phyloP scores from a whole-genome alignment of 2,888 invertebrate genomes.

The Rhingia rostrata region DNA sequence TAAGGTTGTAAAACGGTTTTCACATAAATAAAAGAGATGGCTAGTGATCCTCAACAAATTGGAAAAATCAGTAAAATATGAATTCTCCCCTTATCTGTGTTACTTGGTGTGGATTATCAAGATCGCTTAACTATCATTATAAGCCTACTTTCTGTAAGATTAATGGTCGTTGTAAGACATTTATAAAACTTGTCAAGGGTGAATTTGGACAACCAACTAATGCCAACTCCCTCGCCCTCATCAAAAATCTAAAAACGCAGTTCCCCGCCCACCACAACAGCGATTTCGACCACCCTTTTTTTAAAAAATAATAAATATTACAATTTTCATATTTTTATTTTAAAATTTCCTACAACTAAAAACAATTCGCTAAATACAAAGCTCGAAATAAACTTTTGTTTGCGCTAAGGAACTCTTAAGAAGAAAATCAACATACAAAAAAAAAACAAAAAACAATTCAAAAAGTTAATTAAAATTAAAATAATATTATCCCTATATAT shows the following conservation, averaged over 20 bases:
- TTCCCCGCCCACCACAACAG: constrained; percentile 20
- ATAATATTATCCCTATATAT: constrained; percentile 11
- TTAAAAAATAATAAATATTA: constrained; percentile 63
- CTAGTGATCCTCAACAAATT: no score
- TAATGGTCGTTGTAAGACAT: no score
- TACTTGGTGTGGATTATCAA: no score
- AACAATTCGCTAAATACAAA: constrained; percentile 73
- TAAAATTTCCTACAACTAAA: constrained; percentile 62
- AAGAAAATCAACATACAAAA: constrained; percentile 32
- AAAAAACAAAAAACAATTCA: constrained; percentile 45
- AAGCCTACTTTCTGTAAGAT: no score
- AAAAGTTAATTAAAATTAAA: constrained; percentile 39
- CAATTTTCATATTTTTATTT: constrained; percentile 29
- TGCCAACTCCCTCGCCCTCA: no score
- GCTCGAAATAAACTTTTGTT: constrained; percentile 46
- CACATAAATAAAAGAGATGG: no score
- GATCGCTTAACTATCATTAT: no score
- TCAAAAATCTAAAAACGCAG: background rate
- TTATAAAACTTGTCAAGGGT: no score
- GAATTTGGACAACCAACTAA: no score
- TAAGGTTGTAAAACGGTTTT: no score
- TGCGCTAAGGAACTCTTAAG: constrained; percentile 64
- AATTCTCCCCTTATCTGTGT: no score
- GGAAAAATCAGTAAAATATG: no score
- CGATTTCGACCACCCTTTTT: constrained; percentile 1